These are phyloP conservation scores for Neodiprion fabricii DNA, from an alignment of 1,140 invertebrate species.

Conservation along the genomic window DNA sequence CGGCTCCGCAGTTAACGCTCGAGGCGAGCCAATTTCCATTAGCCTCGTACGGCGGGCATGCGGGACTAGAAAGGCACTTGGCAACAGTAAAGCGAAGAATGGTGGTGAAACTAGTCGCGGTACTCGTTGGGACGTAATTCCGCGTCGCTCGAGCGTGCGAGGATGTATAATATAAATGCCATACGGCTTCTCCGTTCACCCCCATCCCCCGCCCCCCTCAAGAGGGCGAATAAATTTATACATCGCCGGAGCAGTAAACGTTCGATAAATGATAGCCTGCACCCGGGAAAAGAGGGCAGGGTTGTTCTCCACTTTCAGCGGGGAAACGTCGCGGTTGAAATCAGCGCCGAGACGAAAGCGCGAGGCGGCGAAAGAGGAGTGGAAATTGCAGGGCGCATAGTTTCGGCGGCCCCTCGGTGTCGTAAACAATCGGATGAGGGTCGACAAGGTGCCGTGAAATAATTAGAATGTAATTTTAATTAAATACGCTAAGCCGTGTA, in stretches of 20 bases:
- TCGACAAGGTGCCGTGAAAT: background rate
- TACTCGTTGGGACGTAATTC: background rate
- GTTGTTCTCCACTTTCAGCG: too few species aligned
- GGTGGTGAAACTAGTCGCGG: background rate
- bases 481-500: conserved; percentile 1
- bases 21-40: background rate
- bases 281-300: too few species aligned
- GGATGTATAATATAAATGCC: background rate
- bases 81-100: background rate
- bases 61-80: background rate
- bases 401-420: background rate
- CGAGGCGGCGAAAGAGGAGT: too few species aligned
- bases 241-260: background rate
- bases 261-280: too few species aligned
- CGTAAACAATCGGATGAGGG: background rate
- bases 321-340: background rate
- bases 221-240: background rate
- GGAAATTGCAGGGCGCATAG: background rate
- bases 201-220: background rate
- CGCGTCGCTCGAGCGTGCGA: background rate
- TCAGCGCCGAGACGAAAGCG: background rate
- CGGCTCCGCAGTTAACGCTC: too few species aligned
- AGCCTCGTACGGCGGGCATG: background rate
- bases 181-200: background rate
- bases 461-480: conserved; percentile 3